Conservation (phyloP, 2,888 invertebrate species). For the Drosophila quinaria region DNA sequence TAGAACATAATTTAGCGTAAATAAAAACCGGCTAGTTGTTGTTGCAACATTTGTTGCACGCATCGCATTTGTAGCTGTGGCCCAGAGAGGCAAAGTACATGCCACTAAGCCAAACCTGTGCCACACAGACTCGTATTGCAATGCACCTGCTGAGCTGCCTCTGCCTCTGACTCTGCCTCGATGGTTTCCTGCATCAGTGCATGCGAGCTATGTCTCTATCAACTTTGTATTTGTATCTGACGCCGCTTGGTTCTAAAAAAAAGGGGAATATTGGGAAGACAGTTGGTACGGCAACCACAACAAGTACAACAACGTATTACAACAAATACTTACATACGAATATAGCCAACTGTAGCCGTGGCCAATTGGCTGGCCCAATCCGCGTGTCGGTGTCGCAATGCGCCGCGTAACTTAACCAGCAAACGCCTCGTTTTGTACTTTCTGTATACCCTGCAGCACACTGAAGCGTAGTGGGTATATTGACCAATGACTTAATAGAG, state of each 20-base stretch:
- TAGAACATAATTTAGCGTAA: slow-evolving; percentile 64
- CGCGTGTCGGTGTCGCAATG: slow-evolving; percentile 67
- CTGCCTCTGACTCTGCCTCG: slow-evolving; percentile 22
- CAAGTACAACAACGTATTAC: slow-evolving; percentile 39
- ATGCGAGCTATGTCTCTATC: slow-evolving; percentile 79
- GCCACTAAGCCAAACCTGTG: slow-evolving; percentile 33
- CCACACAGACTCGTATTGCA: slow-evolving; percentile 23
- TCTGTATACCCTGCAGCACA: slow-evolving; percentile 32
- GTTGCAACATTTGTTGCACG: slow-evolving; percentile 30
- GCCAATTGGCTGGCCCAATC: slow-evolving; percentile 31
- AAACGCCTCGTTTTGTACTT: slow-evolving; percentile 43
- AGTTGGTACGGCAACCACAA: slow-evolving; percentile 46
- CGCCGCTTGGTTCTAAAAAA: slow-evolving; percentile 39
- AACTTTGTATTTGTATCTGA: slow-evolving; percentile 71
- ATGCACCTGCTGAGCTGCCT: slow-evolving; percentile 32
- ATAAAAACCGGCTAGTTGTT: slow-evolving; percentile 63
- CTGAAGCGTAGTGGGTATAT: rapidly evolving
- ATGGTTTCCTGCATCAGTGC: slow-evolving; percentile 73
- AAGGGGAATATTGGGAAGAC: slow-evolving; percentile 25
- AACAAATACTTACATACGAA: slow-evolving; percentile 21
- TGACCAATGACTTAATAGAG: background rate
- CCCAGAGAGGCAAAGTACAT: slow-evolving; percentile 20
- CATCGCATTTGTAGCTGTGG: slow-evolving; percentile 30
- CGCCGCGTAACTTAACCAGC: slow-evolving; percentile 59
- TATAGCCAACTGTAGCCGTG: slow-evolving; percentile 20